phyloP scores from a whole-genome alignment of 2,888 invertebrate genomes.

The Lymantria monacha region DNA sequence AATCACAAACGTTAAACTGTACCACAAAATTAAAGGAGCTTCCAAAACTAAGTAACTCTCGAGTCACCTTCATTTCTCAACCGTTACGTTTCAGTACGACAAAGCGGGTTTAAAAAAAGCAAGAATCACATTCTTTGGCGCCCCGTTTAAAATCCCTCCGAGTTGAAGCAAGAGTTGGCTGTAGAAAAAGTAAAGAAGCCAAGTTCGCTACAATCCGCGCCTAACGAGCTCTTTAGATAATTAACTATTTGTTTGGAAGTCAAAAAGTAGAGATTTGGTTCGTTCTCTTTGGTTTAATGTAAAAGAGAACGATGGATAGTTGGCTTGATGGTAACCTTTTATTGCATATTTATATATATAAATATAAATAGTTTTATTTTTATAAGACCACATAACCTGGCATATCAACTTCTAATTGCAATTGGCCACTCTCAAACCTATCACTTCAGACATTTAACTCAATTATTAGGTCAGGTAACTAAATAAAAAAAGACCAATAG shows the following conservation, averaged over 20 bases:
- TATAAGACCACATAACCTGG: no score
- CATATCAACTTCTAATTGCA: no score
- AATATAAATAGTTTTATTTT: no score
- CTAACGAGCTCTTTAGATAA: slow-evolving; percentile 75
- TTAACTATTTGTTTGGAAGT: slow-evolving; percentile 77
- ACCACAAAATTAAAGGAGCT: slow-evolving; percentile 9
- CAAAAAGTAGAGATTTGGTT: slow-evolving; percentile 63
- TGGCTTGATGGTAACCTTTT: background rate
- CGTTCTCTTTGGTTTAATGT: slow-evolving; percentile 29
- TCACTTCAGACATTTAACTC: no score
- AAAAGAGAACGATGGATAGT: slow-evolving; percentile 7
- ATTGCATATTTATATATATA: no score
- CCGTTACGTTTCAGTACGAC: slow-evolving; percentile 20
- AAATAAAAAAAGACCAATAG: no score
- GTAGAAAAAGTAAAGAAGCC: slow-evolving; percentile 37
- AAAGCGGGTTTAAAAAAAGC: slow-evolving; percentile 18
- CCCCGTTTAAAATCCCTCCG: slow-evolving; percentile 30
- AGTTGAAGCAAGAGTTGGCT: slow-evolving; percentile 27
- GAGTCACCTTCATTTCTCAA: slow-evolving; percentile 27
- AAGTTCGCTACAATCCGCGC: slow-evolving; percentile 63
- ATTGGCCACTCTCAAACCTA: no score
- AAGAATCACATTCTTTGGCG: slow-evolving; percentile 32
- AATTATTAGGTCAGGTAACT: no score
- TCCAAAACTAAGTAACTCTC: slow-evolving; percentile 8
- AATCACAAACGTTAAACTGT: slow-evolving; percentile 2